phyloP scores from a whole-genome alignment of 2,113 vertebrate species.

The Ceratotherium simum region DNA sequence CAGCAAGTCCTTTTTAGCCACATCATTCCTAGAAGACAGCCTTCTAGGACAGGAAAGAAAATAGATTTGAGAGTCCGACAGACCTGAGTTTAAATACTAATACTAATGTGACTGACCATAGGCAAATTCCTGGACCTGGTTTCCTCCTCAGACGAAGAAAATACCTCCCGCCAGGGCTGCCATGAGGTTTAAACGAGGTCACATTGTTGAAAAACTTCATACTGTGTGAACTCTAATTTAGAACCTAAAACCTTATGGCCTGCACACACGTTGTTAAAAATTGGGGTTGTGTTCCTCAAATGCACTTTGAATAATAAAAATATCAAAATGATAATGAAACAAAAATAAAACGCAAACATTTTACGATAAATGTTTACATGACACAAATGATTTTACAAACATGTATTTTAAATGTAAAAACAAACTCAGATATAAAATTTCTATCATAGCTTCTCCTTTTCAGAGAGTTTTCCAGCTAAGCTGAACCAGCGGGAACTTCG shows the following conservation, averaged over 20 bases:
- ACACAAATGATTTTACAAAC: neutral
- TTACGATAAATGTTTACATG: neutral
- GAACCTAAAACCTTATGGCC: neutral
- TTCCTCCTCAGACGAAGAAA: neutral
- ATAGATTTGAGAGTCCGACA: neutral
- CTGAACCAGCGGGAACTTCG: neutral
- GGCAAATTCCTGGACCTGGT: neutral
- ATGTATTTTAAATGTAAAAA: neutral
- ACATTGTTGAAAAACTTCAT: neutral
- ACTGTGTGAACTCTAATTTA: neutral
- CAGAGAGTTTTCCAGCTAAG: neutral
- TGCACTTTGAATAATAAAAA: slow-evolving; percentile 17
- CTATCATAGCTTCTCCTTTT: neutral
- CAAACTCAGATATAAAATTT: neutral
- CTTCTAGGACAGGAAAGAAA: slow-evolving; percentile 10
- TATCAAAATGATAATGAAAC: neutral
- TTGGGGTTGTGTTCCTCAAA: neutral
- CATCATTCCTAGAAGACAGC: neutral
- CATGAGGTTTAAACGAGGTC: neutral
- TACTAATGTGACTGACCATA: neutral
- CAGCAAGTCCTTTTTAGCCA: neutral
- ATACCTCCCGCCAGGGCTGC: neutral
- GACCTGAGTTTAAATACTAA: neutral
- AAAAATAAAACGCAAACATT: neutral
- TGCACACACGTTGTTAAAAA: neutral